Evolutionary conservation across 2,113 vertebrate species (phyloP).

Genomic region (Oostethus manadensis): DNA sequence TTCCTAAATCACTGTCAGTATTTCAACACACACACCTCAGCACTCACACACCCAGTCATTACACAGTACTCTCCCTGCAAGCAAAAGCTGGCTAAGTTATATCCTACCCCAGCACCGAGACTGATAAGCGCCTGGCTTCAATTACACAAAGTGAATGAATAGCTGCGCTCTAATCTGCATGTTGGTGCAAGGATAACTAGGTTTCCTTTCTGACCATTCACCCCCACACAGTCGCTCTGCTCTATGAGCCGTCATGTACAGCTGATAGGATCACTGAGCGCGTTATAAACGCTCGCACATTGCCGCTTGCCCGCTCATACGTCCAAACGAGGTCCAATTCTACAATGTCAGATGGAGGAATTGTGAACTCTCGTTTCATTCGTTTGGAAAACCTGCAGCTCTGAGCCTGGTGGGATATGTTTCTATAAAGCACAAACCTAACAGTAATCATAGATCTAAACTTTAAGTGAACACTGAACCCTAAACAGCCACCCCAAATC

Average conservation of each 20-base stretch:
- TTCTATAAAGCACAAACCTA: too few species aligned
- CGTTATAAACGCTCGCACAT: conserved; percentile 16
- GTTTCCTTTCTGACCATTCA: conserved; percentile 39
- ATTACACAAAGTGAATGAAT: conserved; percentile 52
- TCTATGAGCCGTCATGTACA: conserved; percentile 50
- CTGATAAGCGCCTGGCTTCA: conserved; percentile 55
- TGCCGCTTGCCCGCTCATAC: too few species aligned
- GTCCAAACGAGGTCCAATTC: neutral
- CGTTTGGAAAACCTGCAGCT: too few species aligned
- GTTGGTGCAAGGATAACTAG: conserved; percentile 55
- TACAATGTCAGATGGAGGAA: neutral
- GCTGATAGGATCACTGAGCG: conserved; percentile 56
- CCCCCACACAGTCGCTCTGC: neutral
- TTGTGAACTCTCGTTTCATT: too few species aligned
- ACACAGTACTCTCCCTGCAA: neutral
- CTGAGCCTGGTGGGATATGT: too few species aligned
- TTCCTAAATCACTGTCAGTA: neutral
- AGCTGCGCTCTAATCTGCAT: conserved; percentile 57
- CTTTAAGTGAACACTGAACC: too few species aligned
- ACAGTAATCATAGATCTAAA: too few species aligned
- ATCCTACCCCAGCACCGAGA: conserved; percentile 26
- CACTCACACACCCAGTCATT: neutral
- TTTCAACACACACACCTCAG: neutral
- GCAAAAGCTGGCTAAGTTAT: conserved; percentile 32
- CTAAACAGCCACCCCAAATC: too few species aligned